phyloP scores from a whole-genome alignment of 2,113 vertebrate species.

The Ivindomyrus marchei region DNA sequence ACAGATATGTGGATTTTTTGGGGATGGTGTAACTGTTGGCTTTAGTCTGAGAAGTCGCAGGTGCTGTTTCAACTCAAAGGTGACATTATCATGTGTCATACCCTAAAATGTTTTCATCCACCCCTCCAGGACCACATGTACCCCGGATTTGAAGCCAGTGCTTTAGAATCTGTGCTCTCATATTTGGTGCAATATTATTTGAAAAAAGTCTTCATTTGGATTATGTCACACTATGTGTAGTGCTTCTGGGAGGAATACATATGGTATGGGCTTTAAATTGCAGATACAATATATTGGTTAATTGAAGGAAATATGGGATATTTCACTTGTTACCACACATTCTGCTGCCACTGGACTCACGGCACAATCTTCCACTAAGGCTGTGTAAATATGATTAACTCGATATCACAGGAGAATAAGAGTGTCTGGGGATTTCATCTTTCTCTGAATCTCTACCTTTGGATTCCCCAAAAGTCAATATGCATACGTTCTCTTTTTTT shows the following conservation, averaged over 20 bases:
- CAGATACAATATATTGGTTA: neutral
- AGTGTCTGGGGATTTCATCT: neutral
- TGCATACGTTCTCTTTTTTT: neutral
- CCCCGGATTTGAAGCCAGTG: neutral
- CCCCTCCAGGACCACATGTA: neutral
- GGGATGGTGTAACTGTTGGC: neutral
- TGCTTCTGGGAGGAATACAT: neutral
- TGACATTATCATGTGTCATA: neutral
- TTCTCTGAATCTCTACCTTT: neutral
- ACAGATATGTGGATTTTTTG: neutral
- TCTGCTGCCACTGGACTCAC: neutral
- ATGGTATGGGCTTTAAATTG: neutral
- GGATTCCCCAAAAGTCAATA: neutral
- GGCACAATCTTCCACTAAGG: neutral
- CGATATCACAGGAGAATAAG: neutral
- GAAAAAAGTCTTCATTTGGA: neutral
- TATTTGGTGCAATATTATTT: neutral
- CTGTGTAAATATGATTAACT: neutral
- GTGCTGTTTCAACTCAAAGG: neutral
- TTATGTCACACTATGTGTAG: neutral
- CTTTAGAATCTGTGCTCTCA: neutral
- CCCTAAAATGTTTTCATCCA: neutral
- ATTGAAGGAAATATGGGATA: neutral
- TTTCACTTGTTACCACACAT: neutral
- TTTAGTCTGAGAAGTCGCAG: neutral